phyloP scores from a whole-genome alignment of 2,797 vertebrate genomes.

The Babyrousa celebensis region DNA sequence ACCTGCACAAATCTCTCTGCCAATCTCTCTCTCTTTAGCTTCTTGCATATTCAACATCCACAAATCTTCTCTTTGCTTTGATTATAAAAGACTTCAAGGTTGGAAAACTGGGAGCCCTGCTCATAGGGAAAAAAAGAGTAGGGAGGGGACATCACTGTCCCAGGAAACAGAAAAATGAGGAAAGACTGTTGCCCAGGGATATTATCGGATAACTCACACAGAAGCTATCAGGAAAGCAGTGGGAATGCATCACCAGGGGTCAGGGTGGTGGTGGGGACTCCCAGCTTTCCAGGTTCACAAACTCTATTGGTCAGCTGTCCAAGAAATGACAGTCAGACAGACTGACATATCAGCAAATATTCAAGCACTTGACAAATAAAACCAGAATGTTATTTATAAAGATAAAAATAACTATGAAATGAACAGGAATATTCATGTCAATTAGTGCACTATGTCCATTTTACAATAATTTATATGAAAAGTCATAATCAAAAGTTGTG shows the following conservation, averaged over 20 bases:
- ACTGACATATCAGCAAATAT: background rate
- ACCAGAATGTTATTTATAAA: constrained; percentile 35
- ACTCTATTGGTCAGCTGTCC: background rate
- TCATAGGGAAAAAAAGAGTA: background rate
- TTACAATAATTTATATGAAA: constrained; percentile 14
- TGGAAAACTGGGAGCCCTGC: constrained; percentile 57
- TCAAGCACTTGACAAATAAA: background rate
- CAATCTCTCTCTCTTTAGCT: constrained; percentile 43
- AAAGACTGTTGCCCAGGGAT: background rate
- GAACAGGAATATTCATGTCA: background rate
- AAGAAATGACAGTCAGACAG: background rate
- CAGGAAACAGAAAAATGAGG: constrained; percentile 42
- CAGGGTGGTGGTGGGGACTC: no score
- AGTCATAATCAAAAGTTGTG: background rate
- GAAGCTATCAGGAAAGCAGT: background rate
- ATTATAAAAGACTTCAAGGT: constrained; percentile 38
- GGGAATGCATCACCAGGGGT: background rate
- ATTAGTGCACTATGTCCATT: background rate
- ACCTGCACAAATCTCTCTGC: constrained; percentile 63
- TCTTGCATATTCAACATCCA: constrained; percentile 71
- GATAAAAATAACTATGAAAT: background rate
- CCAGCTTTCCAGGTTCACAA: background rate
- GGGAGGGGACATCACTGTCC: constrained; percentile 28
- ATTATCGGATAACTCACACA: background rate
- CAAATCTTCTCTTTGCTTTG: constrained; percentile 60